Evolutionary conservation across 2,888 invertebrate species (phyloP), one percentile per base, ranked within the genome.

Genomic region (Cryptocephalus moraei): DNA sequence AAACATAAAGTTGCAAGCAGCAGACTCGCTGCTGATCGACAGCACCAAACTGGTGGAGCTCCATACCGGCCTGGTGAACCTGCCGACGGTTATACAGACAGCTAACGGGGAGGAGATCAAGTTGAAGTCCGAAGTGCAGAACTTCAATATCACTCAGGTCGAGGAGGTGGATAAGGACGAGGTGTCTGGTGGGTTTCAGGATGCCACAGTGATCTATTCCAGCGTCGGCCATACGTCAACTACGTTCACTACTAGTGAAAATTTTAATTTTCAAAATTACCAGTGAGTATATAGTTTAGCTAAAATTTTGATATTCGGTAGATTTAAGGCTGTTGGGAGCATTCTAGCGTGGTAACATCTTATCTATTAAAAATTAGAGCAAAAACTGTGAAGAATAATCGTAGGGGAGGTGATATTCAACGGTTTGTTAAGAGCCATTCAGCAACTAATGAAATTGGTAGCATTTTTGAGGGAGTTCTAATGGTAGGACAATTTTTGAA

Each of bases 41-140:
- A 54, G 58, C 43, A 53, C 60, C 32, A 67, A 67, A 54, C 46
- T 66, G 34, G 58, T 65, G 10, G 62, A 63, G 43, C 55, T 65
- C 41, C 63, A 63, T 12, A 57, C 57, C 4, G 60, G 59, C 6
- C 33, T 59, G 33, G 56, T 60, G 32, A 55, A 54, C 39, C 45
- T 60, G 38, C 58, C 59, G 0, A 51, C 56, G 3, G 60, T 60
- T n/a, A 58, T 61, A 11, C 59, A 61, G 33, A 55, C 59, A 8
- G 53, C 55, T 4, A 56, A 58, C 36, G 61, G 59, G 9, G 58
- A 61, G 39, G 59, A 61, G 41, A 57, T 61, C 44, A 60, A 61
- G 46, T 42, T 61, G 31, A 61, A 61, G 47, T 60, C 61, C 2
- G 61, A 61, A 46, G 56, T 58, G 12, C 49, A 52, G 22, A 54